Percentiles rank a stretch among this genome's conserved stretches.
Conservation (phyloP, 2,113 vertebrate genomes). For the Alethe diademata region DNA sequence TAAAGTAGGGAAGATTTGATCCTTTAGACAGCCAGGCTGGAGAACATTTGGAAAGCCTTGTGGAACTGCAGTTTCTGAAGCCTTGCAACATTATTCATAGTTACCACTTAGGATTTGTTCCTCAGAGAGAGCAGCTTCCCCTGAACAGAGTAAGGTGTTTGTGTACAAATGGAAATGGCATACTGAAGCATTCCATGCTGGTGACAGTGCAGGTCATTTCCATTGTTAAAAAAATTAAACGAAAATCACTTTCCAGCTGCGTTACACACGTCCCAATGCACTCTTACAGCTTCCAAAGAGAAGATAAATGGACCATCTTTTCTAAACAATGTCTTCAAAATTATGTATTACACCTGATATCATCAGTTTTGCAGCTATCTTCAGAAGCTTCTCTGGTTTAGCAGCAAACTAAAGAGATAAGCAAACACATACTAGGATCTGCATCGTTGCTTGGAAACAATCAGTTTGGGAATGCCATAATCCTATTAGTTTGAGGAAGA, state of each 20-base stretch:
- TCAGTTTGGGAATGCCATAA: constrained; percentile 59
- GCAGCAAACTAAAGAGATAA: constrained; percentile 46
- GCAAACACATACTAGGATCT: constrained; percentile 29
- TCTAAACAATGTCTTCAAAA: neutral
- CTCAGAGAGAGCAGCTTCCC: neutral
- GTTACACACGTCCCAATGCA: rapidly evolving
- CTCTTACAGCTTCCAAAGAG: neutral
- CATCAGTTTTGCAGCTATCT: constrained; percentile 41
- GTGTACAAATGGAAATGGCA: neutral
- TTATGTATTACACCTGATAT: constrained; percentile 31
- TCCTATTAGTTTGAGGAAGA: constrained; percentile 35
- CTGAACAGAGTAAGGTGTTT: neutral
- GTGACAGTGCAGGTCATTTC: neutral
- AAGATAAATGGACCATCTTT: neutral
- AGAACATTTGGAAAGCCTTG: neutral
- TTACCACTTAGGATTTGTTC: neutral
- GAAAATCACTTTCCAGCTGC: neutral
- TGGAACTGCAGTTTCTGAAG: neutral
- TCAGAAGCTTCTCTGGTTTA: constrained; percentile 25
- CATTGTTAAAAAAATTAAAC: neutral
- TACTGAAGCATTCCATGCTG: neutral
- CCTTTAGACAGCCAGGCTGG: neutral
- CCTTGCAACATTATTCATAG: rapidly evolving
- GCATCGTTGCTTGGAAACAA: constrained; percentile 73
- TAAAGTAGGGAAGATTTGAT: neutral